Evolutionary conservation across 2,888 invertebrate genomes (phyloP).

Genomic region (Cecidostiba fungosa): DNA sequence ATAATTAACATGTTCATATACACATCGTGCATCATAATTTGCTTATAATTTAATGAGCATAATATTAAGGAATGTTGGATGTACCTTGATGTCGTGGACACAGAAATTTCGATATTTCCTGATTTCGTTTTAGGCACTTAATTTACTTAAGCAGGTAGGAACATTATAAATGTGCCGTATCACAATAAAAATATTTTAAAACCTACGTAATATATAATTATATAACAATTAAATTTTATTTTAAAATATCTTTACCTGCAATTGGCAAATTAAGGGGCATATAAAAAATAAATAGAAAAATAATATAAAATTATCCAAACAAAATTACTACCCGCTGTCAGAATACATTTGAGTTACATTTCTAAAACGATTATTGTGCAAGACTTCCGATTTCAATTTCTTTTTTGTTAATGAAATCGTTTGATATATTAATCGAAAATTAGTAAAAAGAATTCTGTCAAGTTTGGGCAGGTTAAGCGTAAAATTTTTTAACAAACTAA

Average conservation of each 20-base stretch:
- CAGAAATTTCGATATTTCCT: conserved; percentile 3
- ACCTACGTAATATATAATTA: conserved; percentile 15
- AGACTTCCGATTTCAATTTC: neutral
- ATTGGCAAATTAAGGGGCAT: neutral
- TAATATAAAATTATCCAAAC: conserved; percentile 22
- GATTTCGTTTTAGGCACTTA: conserved; percentile 49
- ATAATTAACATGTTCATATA: neutral
- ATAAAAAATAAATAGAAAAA: neutral
- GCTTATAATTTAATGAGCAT: neutral
- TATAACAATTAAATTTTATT: neutral
- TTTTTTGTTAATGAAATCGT: neutral
- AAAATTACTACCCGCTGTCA: neutral
- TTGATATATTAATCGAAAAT: conserved; percentile 14
- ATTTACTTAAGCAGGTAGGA: conserved; percentile 47
- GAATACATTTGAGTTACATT: neutral
- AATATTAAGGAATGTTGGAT: conserved; percentile 10
- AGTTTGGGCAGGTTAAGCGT: neutral
- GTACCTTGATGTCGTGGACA: conserved; percentile 3
- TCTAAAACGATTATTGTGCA: neutral
- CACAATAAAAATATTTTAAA: conserved; percentile 15
- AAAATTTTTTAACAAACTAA: neutral
- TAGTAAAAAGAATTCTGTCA: conserved; percentile 30
- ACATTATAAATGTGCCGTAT: conserved; percentile 33
- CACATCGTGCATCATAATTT: neutral
- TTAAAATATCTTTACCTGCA: neutral